A percentile compares a stretch with the other conserved stretches of the same genome.
Conservation (phyloP, 1,140 invertebrate genomes). For the Papilio helenus region DNA sequence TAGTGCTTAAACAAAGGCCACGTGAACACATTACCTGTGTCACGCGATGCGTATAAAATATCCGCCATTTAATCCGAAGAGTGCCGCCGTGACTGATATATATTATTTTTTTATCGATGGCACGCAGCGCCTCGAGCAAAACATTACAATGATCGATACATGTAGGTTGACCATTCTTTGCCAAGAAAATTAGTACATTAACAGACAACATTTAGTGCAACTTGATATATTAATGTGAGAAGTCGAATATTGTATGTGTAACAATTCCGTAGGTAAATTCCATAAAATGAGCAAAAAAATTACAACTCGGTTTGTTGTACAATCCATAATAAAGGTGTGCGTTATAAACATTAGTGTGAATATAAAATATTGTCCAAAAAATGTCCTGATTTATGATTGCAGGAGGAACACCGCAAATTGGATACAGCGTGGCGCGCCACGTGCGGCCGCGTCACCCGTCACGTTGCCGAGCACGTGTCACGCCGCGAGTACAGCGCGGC, state of each 20-base stretch:
- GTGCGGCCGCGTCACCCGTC: constrained; percentile 17
- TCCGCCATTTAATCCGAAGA: neutral
- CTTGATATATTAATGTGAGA: too few species aligned
- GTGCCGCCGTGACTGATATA: constrained; percentile 8
- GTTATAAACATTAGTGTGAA: neutral
- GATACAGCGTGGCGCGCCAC: constrained; percentile 23
- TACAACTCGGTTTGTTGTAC: too few species aligned
- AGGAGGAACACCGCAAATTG: neutral
- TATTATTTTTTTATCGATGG: constrained; percentile 8
- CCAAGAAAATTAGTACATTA: neutral
- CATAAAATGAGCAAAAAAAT: too few species aligned
- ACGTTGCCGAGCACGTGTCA: constrained; percentile 31
- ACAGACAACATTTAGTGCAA: too few species aligned
- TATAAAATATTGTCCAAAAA: neutral
- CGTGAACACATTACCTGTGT: constrained; percentile 24
- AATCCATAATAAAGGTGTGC: too few species aligned
- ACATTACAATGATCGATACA: constrained; percentile 1
- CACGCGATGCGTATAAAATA: neutral
- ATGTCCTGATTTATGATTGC: neutral
- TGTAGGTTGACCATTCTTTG: neutral
- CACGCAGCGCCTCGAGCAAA: constrained; percentile 7
- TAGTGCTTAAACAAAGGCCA: constrained; percentile 22
- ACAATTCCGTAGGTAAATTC: too few species aligned
- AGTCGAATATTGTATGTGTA: too few species aligned
- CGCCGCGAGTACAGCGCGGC: neutral